These are phyloP conservation scores for Lasioglossum zephyrum DNA, from an alignment of 2,888 invertebrate genomes.

Conservation along the genomic window DNA sequence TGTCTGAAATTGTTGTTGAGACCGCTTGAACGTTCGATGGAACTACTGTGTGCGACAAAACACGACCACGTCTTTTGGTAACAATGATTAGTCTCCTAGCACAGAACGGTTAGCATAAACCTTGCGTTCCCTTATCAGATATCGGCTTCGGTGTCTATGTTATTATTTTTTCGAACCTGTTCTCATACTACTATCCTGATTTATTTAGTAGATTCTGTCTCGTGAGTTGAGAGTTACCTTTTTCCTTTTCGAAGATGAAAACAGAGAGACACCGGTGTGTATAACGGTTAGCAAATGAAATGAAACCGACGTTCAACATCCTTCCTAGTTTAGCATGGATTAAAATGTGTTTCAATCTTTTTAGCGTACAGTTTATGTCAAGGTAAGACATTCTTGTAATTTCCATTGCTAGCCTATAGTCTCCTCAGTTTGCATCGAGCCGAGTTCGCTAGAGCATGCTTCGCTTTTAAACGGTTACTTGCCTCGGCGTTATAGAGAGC, in stretches of 20 bases:
- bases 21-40: constrained; percentile 42
- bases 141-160: constrained; percentile 18
- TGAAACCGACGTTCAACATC: constrained; percentile 26
- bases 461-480: constrained; percentile 34
- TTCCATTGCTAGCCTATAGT: constrained; percentile 63
- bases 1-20: constrained; percentile 34
- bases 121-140: constrained; percentile 20
- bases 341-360: constrained; percentile 82
- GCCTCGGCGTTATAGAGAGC: constrained; percentile 10
- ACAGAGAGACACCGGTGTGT: not conserved
- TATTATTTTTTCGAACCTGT: constrained; percentile 28
- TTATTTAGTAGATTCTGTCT: constrained; percentile 20
- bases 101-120: constrained; percentile 11
- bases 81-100: constrained; percentile 17
- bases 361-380: constrained; percentile 84
- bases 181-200: constrained; percentile 24
- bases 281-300: constrained; percentile 24
- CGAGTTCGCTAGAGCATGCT: constrained; percentile 58
- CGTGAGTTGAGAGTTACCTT: not conserved
- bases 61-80: not conserved
- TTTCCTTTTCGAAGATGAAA: not conserved
- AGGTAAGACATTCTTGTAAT: constrained; percentile 81
- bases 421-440: not conserved
- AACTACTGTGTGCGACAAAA: constrained; percentile 18
- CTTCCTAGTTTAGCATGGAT: constrained; percentile 73